Conservation (phyloP, 2,888 invertebrate genomes). For the Calliphora vomitoria region DNA sequence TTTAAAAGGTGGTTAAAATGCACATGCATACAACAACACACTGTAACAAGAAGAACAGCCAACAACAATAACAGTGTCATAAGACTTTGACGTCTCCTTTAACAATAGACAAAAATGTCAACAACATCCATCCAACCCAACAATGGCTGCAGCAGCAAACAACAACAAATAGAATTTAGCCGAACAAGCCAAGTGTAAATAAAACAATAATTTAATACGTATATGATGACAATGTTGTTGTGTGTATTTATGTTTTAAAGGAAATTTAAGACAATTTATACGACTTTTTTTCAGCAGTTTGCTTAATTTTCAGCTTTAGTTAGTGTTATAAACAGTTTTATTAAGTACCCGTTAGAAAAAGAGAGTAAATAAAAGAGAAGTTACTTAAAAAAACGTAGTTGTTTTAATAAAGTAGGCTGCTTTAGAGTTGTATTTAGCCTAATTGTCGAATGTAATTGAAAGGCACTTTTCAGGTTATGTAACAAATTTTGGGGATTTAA, state of each 20-base stretch:
- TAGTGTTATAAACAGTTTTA: no score
- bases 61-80: conserved; percentile 36
- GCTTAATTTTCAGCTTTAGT: no score
- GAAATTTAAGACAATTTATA: neutral
- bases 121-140: neutral
- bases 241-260: neutral
- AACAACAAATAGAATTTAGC: conserved; percentile 16
- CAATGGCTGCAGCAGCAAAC: neutral
- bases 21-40: neutral
- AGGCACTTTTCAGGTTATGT: no score
- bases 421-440: no score
- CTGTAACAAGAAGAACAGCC: neutral
- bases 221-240: neutral
- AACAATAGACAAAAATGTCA: conserved; percentile 34
- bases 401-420: no score
- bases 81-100: conserved; percentile 46
- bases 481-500: no score
- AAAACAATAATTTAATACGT: conserved; percentile 13
- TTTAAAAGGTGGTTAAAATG: conserved; percentile 2
- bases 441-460: no score
- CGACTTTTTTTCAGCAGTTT: no score
- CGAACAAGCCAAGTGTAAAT: conserved; percentile 50
- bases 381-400: no score
- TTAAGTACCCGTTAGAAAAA: no score
- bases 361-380: no score